phyloP scores from a whole-genome alignment of 2,797 vertebrate species.

The Leptatherina wallacei region DNA sequence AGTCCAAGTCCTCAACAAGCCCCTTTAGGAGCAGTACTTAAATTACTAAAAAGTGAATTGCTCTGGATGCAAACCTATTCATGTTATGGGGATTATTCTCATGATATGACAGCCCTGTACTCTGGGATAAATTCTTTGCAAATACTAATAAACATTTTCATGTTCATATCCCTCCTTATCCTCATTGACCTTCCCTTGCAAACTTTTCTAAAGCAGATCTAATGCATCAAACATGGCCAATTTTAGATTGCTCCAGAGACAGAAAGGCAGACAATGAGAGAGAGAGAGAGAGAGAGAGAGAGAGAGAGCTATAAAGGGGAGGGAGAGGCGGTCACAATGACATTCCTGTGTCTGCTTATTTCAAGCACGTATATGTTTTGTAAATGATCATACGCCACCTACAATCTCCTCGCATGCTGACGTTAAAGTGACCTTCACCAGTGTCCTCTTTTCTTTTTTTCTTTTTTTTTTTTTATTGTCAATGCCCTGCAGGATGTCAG shows the following conservation, averaged over 20 bases:
- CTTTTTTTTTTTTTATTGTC: constrained; percentile 5
- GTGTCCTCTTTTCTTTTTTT: constrained; percentile 16
- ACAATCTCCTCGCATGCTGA: constrained; percentile 21
- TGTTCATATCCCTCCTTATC: constrained; percentile 21
- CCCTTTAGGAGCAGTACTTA: neutral
- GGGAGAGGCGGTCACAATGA: constrained; percentile 27
- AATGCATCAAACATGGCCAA: constrained; percentile 58
- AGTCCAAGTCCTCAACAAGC: constrained; percentile 6
- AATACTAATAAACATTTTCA: constrained; percentile 26
- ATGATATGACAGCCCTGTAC: neutral
- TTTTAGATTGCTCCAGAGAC: constrained; percentile 65
- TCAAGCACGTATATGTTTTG: constrained; percentile 38
- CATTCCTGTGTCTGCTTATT: constrained; percentile 50
- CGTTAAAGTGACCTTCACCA: constrained; percentile 49
- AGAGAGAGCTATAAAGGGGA: constrained; percentile 26
- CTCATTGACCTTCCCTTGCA: constrained; percentile 43
- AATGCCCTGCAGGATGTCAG: constrained; percentile 20
- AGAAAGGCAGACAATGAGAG: constrained; percentile 41
- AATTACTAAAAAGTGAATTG: neutral
- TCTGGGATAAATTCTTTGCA: neutral
- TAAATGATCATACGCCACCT: constrained; percentile 39
- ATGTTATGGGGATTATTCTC: neutral
- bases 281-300: constrained; percentile 2
- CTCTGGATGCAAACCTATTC: neutral
- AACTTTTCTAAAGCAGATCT: constrained; percentile 39